Evolutionary conservation across 2,113 vertebrate genomes (phyloP).

Genomic region (Thamnophis sirtalis): DNA sequence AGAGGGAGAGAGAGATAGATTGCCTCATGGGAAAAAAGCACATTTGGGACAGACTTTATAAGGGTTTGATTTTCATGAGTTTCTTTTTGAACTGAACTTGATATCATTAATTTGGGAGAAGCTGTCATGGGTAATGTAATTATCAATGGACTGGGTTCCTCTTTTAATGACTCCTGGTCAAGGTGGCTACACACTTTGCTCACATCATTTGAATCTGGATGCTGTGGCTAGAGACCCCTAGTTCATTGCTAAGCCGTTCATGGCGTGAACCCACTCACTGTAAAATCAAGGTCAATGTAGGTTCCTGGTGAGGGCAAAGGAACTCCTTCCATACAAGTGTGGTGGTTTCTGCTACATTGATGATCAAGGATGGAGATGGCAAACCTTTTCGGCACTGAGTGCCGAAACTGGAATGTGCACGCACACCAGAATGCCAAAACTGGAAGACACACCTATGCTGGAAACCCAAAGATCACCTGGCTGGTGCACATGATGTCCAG

Average conservation of each 20-base stretch:
- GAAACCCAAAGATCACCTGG: too few species aligned
- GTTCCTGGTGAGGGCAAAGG: not conserved
- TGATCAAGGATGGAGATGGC: too few species aligned
- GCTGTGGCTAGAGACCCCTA: not conserved
- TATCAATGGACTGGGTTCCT: not conserved
- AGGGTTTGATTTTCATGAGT: not conserved
- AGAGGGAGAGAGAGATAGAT: too few species aligned
- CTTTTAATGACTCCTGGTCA: not conserved
- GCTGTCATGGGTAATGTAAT: not conserved
- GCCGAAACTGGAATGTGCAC: too few species aligned
- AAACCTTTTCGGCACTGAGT: too few species aligned
- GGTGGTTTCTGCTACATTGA: not conserved
- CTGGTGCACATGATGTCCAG: too few species aligned
- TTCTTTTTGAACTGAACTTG: not conserved
- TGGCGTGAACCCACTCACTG: not conserved
- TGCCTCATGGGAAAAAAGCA: too few species aligned
- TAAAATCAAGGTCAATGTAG: not conserved
- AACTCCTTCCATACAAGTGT: not conserved
- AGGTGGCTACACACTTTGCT: not conserved
- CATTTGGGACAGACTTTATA: not conserved
- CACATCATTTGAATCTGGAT: not conserved
- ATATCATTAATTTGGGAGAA: not conserved
- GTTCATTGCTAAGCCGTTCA: not conserved
- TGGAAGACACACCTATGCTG: too few species aligned
- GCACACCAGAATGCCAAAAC: too few species aligned